A percentile compares a stretch with the other conserved stretches of the same genome.
Conservation (phyloP, 2,113 vertebrate species). For the Vicugna pacos region DNA sequence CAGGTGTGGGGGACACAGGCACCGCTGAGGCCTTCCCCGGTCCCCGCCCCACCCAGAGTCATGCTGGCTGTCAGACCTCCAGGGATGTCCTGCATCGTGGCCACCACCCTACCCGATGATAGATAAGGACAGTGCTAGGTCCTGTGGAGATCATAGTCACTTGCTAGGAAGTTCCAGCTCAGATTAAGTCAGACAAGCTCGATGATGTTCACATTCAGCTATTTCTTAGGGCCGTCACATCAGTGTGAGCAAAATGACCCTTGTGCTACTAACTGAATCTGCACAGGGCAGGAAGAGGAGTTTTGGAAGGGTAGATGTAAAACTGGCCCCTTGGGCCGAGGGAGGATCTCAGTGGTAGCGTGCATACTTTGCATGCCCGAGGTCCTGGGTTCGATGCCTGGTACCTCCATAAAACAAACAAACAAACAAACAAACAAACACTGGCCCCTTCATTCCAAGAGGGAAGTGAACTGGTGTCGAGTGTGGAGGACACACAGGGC, state of each 20-base stretch:
- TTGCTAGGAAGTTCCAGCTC: not conserved
- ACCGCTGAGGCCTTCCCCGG: not conserved
- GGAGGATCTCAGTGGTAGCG: too few species aligned
- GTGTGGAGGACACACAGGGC: not conserved
- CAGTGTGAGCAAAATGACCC: not conserved
- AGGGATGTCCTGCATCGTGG: not conserved
- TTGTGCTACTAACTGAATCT: not conserved
- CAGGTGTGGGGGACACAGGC: not conserved
- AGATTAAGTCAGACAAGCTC: not conserved
- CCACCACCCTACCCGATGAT: not conserved
- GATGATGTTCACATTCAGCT: not conserved
- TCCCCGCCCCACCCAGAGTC: not conserved
- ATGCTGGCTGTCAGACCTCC: not conserved
- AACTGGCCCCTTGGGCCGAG: not conserved
- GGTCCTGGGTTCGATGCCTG: too few species aligned
- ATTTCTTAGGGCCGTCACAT: not conserved
- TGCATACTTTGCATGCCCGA: too few species aligned
- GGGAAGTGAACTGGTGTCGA: not conserved
- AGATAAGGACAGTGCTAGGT: not conserved
- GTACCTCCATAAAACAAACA: too few species aligned
- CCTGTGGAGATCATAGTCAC: not conserved
- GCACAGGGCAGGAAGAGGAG: not conserved
- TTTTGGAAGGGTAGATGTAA: not conserved
- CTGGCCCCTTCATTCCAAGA: not conserved
- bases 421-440: not conserved